Conservation (phyloP, 2,888 invertebrate species). For the Chaitophorus viminalis region DNA sequence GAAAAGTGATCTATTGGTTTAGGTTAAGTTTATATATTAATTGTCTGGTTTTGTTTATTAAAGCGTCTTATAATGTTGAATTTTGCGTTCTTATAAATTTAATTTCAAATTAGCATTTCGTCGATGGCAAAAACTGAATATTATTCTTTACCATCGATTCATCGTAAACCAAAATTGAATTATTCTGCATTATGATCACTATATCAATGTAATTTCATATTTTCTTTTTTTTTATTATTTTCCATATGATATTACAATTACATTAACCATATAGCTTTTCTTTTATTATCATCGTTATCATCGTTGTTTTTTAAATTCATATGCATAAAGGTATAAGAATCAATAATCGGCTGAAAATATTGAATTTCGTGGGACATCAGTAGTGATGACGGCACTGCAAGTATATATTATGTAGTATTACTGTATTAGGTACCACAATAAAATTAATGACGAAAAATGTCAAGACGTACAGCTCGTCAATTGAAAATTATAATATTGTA, state of each 20-base stretch:
- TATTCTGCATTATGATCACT: neutral
- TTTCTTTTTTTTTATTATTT: neutral
- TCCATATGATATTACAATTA: neutral
- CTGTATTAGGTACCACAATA: neutral
- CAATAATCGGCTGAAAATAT: neutral
- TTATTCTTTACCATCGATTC: neutral
- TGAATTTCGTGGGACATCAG: neutral
- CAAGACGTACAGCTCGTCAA: slow-evolving; percentile 9
- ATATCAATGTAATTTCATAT: neutral
- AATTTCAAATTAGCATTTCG: neutral
- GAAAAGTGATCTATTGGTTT: neutral
- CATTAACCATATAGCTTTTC: neutral
- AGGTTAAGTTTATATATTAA: neutral
- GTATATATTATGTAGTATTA: too few species aligned
- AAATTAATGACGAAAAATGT: neutral
- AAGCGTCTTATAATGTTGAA: neutral
- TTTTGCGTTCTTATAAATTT: neutral
- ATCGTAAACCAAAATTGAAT: neutral
- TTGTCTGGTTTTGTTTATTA: neutral
- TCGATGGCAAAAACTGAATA: neutral
- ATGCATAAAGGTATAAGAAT: neutral
- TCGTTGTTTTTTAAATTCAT: neutral
- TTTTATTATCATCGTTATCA: neutral
- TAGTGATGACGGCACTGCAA: neutral
- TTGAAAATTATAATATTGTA: slow-evolving; percentile 22